Evolutionary conservation across 2,797 vertebrate genomes (phyloP).

Genomic region (Dallia pectoralis): DNA sequence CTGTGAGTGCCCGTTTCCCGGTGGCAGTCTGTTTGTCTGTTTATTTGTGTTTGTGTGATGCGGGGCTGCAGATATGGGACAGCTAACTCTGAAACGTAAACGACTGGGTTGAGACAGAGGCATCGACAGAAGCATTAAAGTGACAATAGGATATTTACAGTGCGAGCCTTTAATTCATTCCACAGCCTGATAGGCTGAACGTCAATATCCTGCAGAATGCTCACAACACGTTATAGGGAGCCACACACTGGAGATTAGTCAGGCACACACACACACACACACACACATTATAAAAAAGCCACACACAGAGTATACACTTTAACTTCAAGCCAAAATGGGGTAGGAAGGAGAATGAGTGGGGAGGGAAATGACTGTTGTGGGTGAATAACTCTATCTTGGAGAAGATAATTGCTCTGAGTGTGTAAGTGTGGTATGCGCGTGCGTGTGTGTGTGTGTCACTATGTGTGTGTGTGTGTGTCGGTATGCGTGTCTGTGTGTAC

Average conservation of each 20-base stretch:
- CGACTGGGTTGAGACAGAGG: conserved; percentile 63
- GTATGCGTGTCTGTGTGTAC: too few species aligned
- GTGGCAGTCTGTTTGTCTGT: background rate
- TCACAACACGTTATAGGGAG: conserved; percentile 57
- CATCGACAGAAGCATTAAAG: conserved; percentile 69
- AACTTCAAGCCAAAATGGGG: conserved; percentile 59
- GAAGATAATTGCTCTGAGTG: too few species aligned
- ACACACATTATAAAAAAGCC: conserved; percentile 2
- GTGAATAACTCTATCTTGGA: conserved; percentile 58
- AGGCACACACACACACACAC: conserved; percentile 22
- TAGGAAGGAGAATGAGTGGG: conserved; percentile 49
- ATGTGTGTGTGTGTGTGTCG: too few species aligned
- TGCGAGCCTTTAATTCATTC: conserved; percentile 58
- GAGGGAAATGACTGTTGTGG: conserved; percentile 64
- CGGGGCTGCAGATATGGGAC: conserved; percentile 54
- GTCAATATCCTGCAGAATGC: conserved; percentile 67
- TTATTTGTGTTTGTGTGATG: conserved; percentile 16
- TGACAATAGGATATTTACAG: conserved; percentile 75
- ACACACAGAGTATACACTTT: conserved; percentile 49
- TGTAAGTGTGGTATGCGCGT: too few species aligned
- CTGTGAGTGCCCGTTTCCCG: conserved; percentile 5
- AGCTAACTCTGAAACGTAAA: conserved; percentile 59
- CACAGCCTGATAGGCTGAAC: conserved; percentile 61
- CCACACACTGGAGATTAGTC: conserved; percentile 57
- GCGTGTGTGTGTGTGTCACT: too few species aligned